Percentiles rank a stretch among this genome's conserved stretches.
Conservation (phyloP, 1,140 invertebrate genomes). For the Apis laboriosa region DNA sequence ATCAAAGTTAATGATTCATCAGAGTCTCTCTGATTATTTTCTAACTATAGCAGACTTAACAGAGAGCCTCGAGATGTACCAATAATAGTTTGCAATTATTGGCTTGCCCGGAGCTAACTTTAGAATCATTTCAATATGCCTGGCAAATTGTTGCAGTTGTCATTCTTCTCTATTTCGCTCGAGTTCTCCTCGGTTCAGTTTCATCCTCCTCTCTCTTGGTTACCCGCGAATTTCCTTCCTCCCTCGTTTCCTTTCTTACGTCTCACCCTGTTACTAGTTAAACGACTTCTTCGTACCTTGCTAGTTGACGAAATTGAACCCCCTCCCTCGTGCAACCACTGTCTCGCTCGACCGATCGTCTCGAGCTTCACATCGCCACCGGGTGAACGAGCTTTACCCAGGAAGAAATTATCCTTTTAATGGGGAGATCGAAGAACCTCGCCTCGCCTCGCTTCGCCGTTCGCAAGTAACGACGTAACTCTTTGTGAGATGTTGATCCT, state of each 20-base stretch:
- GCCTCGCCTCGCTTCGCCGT: neutral
- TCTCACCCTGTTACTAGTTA: slow-evolving; percentile 27
- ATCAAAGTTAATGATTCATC: slow-evolving; percentile 1
- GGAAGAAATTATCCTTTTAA: slow-evolving; percentile 26
- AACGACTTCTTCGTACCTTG: slow-evolving; percentile 38
- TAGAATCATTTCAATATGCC: slow-evolving; percentile 56
- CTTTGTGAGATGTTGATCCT: neutral
- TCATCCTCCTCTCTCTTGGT: no score
- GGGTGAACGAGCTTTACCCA: neutral
- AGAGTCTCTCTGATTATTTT: slow-evolving; percentile 71
- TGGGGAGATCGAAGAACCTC: neutral
- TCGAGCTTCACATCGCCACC: neutral
- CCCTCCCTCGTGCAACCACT: neutral
- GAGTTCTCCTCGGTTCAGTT: neutral
- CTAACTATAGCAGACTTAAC: slow-evolving; percentile 45
- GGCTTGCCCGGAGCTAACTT: slow-evolving; percentile 61
- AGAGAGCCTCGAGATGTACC: slow-evolving; percentile 57
- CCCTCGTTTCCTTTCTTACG: slow-evolving; percentile 29
- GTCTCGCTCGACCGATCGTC: slow-evolving; percentile 25
- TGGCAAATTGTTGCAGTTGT: slow-evolving; percentile 56
- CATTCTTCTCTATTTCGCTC: slow-evolving; percentile 36
- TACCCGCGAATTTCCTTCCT: slow-evolving; percentile 28
- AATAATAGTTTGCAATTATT: slow-evolving; percentile 72
- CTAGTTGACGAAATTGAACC: slow-evolving; percentile 44
- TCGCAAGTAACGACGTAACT: neutral